These are phyloP conservation scores for Epinephelus lanceolatus DNA, from an alignment of 2,113 vertebrate species.

Conservation along the genomic window DNA sequence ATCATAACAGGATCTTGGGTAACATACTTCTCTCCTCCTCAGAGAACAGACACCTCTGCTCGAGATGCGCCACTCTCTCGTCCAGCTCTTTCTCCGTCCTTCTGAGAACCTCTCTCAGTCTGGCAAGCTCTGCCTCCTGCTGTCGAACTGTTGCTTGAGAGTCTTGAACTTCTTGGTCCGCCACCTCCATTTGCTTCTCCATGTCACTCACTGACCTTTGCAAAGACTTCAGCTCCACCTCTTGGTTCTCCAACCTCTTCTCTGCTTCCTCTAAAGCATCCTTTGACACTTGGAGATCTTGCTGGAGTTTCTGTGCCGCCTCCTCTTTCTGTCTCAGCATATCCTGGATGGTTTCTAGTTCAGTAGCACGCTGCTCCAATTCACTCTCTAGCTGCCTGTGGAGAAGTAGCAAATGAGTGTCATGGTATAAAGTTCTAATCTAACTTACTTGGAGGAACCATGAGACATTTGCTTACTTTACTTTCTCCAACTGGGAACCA, in stretches of 20 bases:
- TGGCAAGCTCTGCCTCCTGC: constrained; percentile 83
- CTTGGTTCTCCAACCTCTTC: constrained; percentile 62
- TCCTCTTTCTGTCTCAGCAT: constrained; percentile 84
- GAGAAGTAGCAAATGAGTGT: constrained; percentile 28
- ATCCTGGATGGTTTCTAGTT: constrained; percentile 78
- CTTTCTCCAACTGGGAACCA: constrained; percentile 84
- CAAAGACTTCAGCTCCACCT: constrained; percentile 62
- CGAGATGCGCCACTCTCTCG: constrained; percentile 86
- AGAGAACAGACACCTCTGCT: constrained; percentile 85
- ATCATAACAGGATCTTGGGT: background rate
- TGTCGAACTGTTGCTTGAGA: constrained; percentile 78
- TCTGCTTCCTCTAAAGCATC: constrained; percentile 61
- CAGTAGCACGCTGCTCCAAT: constrained; percentile 81
- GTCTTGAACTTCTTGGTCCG: constrained; percentile 80
- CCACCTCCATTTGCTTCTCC: constrained; percentile 83
- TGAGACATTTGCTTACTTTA: constrained; percentile 81
- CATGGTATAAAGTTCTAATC: background rate
- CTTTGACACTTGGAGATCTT: constrained; percentile 68
- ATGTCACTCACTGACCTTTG: constrained; percentile 61
- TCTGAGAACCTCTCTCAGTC: constrained; percentile 84
- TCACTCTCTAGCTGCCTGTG: constrained; percentile 84
- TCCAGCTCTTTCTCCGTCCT: constrained; percentile 85
- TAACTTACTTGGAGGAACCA: background rate
- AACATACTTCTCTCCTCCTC: constrained; percentile 90
- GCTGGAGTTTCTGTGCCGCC: constrained; percentile 54